Evolutionary conservation across 2,888 invertebrate species (phyloP), one percentile per base, ranked within the genome.

Genomic region (Metallyticus violacea): DNA sequence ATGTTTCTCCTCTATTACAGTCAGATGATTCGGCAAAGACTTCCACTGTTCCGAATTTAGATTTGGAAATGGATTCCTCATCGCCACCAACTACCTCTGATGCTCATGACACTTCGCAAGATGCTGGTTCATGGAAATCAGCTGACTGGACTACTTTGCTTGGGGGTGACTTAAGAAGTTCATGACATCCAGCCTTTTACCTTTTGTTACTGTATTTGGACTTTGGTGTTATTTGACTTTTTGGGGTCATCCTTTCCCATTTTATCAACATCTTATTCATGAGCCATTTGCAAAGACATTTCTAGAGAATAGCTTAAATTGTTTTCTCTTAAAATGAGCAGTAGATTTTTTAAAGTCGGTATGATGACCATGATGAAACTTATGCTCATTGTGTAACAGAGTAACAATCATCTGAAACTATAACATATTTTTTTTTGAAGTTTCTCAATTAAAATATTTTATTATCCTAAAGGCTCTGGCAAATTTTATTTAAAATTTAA

Each of bases 141-240:
- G 87, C 87, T 77, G 87, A 87, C 79, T 87, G 87, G 87, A 87
- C 81, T 30, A 87, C 87, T n/a, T 26, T 87, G 22, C 85, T 87
- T 40, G 81, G 85, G 77, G 30, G 85, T 81, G 77, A 83, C 27
- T 9, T 77, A 7, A 9, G 7, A 6, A 77, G 77, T 7, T 83
- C 83, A 28, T 83, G 83, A 83, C 83, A 83, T 30, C 29, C 7
- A 83, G 27, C n/a, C 6, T 82, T 82, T 76, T 77, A 77, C 28
- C 15, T 25, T 77, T 15, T 62, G 15, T 62, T 15, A 62, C 40
- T 62, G 15, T 62, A 62, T 62, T 62, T 62, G 40, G 40, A 62
- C 40, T 4, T 62, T 62, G 15, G 40, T 15, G 40, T 62, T 62
- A 15, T 62, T 62, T 15, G 15, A 62, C 40, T 62, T 62, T 62